Conservation (phyloP, 1,140 invertebrate genomes). For the Zaprionus africanus region DNA sequence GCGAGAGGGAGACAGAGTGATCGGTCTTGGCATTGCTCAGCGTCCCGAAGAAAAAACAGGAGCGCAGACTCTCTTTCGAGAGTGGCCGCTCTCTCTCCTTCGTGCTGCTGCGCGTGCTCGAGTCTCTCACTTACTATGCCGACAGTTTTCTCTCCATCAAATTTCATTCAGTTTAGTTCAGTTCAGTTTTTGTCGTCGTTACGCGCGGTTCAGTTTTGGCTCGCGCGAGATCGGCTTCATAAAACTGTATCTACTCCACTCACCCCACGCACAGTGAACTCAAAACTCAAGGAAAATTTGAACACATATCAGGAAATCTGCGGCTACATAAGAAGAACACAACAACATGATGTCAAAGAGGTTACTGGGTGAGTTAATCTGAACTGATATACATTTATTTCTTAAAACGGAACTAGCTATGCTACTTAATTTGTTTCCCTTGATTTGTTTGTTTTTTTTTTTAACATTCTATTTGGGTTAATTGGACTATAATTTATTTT, state of each 20-base stretch:
- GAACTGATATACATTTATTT: too few relatives aligned
- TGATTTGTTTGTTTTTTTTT: neutral
- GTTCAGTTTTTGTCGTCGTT: slow-evolving; percentile 48
- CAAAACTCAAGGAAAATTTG: slow-evolving; percentile 19
- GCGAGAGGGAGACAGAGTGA: neutral
- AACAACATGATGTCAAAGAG: slow-evolving; percentile 57
- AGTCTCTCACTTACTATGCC: neutral
- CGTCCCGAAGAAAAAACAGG: neutral
- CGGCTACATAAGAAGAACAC: slow-evolving; percentile 13
- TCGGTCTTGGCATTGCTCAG: neutral
- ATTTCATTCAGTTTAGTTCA: slow-evolving; percentile 28
- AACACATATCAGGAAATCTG: neutral
- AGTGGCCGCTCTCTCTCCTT: neutral
- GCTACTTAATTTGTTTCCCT: too few relatives aligned
- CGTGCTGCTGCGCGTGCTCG: neutral
- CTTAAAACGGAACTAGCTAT: neutral
- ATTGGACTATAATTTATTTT: neutral
- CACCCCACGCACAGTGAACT: slow-evolving; percentile 18
- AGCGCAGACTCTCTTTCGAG: neutral
- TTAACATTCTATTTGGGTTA: neutral
- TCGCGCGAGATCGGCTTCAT: slow-evolving; percentile 41
- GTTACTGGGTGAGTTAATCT: slow-evolving; percentile 54
- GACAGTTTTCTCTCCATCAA: neutral
- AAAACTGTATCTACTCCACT: slow-evolving; percentile 15
- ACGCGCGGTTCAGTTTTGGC: slow-evolving; percentile 30